Base-by-base conservation (phyloP, 2,888 invertebrate genomes). In the Tenthredo amoena region DNA sequence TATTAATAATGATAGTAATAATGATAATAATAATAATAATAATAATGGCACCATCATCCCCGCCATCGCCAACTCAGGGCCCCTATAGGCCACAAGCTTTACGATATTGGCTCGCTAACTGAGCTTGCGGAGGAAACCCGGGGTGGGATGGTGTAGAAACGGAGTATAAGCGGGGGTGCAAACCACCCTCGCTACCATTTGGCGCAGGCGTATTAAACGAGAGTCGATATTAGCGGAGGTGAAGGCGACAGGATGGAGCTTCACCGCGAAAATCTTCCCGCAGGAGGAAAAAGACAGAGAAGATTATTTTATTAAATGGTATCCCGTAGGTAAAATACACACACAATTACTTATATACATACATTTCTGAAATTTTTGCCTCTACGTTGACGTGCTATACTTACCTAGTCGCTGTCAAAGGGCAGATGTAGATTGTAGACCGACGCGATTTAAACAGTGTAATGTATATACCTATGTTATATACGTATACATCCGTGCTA, bases 81-180 rank as follows among this genome's bases (percentile, higher is more conserved):
- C 83, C 83, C 83, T 68, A 71, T 83, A 83, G 71, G 85, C 85
- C 85, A 71, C 81, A 81, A 85, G 85, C 85, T 85, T 85, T 85
- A 72, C 81, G 79, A 85, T 71, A 85, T 85, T 85, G 85, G 85
- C 82, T 85, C 85, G 82, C 85, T 85, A 85, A 85, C 85, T 82
- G 85, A 85, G 85, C 82, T 85, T 82, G 68, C 72, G 84, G 86
- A 68, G 86, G 84, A 86, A 85, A 85, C 87, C 9, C 79, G 81
- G 71, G 76, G 68, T 85, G 68, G 82, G 84, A 55, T 71, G 47
- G 40, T 43, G 81, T 34, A 65, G 81, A 26, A 37, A 31, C n/a
- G 62, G 21, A 21, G 81, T 58, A 40, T 37, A 37, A 40, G 50
- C 58, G 81, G 58, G 81, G 81, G 81, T 81, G 68, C 34, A 34